phyloP scores from a whole-genome alignment of 2,113 vertebrate genomes.

The Dunckerocampus dactyliophorus region DNA sequence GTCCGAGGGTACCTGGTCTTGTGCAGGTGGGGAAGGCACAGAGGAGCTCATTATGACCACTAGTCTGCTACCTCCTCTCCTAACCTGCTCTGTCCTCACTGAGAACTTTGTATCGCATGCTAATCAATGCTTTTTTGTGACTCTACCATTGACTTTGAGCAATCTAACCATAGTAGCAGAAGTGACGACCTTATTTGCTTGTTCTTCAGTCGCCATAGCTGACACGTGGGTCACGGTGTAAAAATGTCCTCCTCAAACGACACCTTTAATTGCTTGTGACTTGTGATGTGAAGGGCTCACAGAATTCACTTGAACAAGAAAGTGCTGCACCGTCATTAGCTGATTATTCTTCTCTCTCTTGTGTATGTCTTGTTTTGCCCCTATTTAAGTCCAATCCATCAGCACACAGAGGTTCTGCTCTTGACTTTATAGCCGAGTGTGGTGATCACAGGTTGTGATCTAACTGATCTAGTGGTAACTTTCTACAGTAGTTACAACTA shows the following conservation, averaged over 20 bases:
- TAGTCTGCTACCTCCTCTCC: conserved; percentile 43
- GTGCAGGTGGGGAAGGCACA: conserved; percentile 36
- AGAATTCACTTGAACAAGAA: conserved; percentile 35
- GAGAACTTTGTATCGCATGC: conserved; percentile 33
- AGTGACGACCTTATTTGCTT: neutral
- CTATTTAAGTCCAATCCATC: conserved; percentile 7
- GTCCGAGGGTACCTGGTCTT: conserved; percentile 10
- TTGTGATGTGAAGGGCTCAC: too few species aligned
- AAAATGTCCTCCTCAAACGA: conserved; percentile 36
- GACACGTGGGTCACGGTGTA: neutral
- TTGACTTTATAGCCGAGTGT: neutral
- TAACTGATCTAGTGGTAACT: neutral
- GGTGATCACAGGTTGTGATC: conserved; percentile 25
- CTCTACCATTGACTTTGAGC: conserved; percentile 4
- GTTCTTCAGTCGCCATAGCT: conserved; percentile 8
- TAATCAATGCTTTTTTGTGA: conserved; percentile 36
- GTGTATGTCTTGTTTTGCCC: too few species aligned
- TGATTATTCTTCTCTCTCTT: conserved; percentile 18
- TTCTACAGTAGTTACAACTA: too few species aligned
- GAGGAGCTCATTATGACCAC: conserved; percentile 65
- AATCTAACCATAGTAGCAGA: neutral
- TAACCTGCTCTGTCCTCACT: conserved; percentile 27
- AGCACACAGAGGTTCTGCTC: conserved; percentile 24
- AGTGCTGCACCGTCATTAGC: conserved; percentile 28
- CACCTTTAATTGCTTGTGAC: conserved; percentile 74